A percentile compares a stretch with the other conserved stretches of the same genome.
Evolutionary conservation across 2,113 vertebrate species (phyloP).

Genomic region (Macrotis lagotis): DNA sequence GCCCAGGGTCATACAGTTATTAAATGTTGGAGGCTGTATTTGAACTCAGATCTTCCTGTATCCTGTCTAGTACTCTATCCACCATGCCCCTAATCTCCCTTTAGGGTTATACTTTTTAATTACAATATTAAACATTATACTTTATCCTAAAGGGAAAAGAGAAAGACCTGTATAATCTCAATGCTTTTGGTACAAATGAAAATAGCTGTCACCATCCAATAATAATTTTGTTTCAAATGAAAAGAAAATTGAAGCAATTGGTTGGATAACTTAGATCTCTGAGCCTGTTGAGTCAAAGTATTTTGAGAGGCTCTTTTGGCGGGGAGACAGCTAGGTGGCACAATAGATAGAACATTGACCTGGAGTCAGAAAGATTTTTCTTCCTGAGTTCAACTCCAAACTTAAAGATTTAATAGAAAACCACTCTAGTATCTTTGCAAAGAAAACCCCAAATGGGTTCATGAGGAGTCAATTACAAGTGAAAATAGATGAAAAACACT

Average conservation of each 20-base stretch:
- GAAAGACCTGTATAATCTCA: background rate
- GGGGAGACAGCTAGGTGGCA: too few relatives aligned
- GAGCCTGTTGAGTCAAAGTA: background rate
- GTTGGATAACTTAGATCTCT: background rate
- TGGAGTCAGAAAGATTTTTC: background rate
- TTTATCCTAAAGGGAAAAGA: background rate
- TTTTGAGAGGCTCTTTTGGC: background rate
- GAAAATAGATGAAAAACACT: conserved; percentile 1
- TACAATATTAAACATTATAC: background rate
- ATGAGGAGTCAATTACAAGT: background rate
- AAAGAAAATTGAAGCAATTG: background rate
- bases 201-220: background rate
- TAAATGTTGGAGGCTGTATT: too few relatives aligned
- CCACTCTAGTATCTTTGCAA: background rate
- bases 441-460: background rate
- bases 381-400: background rate
- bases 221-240: background rate
- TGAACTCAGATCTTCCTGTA: too few relatives aligned
- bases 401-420: background rate
- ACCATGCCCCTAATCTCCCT: background rate
- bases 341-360: too few relatives aligned
- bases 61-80: too few relatives aligned
- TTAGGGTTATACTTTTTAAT: background rate
- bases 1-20: too few relatives aligned
- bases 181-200: background rate